Evolutionary conservation across 2,888 invertebrate species (phyloP), one percentile per base, ranked within the genome.

Genomic region (Caenorhabditis sp.): DNA sequence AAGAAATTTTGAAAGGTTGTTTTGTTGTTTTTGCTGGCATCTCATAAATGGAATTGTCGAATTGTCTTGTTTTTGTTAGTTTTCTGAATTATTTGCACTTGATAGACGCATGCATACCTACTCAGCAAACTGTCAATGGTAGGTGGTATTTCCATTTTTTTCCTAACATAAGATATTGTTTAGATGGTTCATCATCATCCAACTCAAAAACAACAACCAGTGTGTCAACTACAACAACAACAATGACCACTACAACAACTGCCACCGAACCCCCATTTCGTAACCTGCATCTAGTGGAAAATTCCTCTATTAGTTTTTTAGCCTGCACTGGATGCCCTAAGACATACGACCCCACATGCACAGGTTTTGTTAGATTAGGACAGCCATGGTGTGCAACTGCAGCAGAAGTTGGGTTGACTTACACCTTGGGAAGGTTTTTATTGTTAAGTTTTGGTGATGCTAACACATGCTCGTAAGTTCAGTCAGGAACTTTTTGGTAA

Each of bases 201-300:
- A 20, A 22, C 4, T 44, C 44, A n/a, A 22, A 22, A 24, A 2
- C 51, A 9, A 13, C 40, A 15, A n/a, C n/a, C n/a, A n/a, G 32
- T 3, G 50, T 50, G 50, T 1, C 15, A 55, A 26, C 15, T 1
- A 55, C 55, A 6, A 28, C 55, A 1, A 58, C 68, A 8, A 69
- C 58, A 6, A 69, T 47, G n/a, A 69, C 58, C 3, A 58, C 68
- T 6, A 58, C 69, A 5, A 55, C 71, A 2, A 53, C 71, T 26
- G 62, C 60, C 13, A 61, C 69, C 2, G 69, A 71, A n/a, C 37
- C 71, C 15, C 71, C 71, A 15, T 71, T 62, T 32, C 71, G 71
- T 62, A 44, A 71, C 2, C 6, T 5, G 47, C 26, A 1, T 26
- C 13, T 18, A 37, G 13, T 18, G 44, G 15, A 22, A 32, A 6